Conservation (phyloP, 1,140 invertebrate species). For the Aphelenchoides fujianensis region DNA sequence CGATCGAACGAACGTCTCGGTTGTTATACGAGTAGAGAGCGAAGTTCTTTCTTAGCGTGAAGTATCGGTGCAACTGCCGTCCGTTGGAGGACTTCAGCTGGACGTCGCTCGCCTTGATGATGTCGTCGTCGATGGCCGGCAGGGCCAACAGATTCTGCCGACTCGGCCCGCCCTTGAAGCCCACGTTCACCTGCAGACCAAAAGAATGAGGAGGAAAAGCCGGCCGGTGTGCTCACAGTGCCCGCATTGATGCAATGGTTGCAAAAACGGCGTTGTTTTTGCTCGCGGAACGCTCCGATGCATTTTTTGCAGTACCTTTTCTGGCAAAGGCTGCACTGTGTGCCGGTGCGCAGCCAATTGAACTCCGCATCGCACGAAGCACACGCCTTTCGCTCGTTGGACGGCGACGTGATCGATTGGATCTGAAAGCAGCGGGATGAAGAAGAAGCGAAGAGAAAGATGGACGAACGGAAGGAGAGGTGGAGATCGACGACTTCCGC, state of each 20-base stretch:
- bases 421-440: slow-evolving; percentile 28
- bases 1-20: slow-evolving; percentile 39
- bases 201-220: background rate
- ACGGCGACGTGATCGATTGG: slow-evolving; percentile 23
- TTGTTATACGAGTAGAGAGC: slow-evolving; percentile 56
- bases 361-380: slow-evolving; percentile 56
- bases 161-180: background rate
- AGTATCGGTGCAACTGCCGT: slow-evolving; percentile 45
- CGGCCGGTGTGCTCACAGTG: no score
- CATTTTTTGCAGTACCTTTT: slow-evolving; percentile 55
- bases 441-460: slow-evolving; percentile 3
- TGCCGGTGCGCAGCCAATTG: slow-evolving; percentile 13
- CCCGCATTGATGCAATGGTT: slow-evolving; percentile 11
- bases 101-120: slow-evolving; percentile 39
- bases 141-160: slow-evolving; percentile 39
- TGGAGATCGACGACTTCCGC: slow-evolving; percentile 27
- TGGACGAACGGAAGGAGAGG: slow-evolving; percentile 19
- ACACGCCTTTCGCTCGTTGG: slow-evolving; percentile 46
- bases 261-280: background rate
- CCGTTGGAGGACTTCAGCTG: slow-evolving; percentile 42
- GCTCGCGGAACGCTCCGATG: slow-evolving; percentile 26
- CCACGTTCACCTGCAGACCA: background rate
- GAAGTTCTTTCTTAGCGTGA: slow-evolving; percentile 59
- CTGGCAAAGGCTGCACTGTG: slow-evolving; percentile 35
- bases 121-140: slow-evolving; percentile 39